Evolutionary conservation across 2,113 vertebrate genomes (phyloP).

Genomic region (Tetrax tetrax): DNA sequence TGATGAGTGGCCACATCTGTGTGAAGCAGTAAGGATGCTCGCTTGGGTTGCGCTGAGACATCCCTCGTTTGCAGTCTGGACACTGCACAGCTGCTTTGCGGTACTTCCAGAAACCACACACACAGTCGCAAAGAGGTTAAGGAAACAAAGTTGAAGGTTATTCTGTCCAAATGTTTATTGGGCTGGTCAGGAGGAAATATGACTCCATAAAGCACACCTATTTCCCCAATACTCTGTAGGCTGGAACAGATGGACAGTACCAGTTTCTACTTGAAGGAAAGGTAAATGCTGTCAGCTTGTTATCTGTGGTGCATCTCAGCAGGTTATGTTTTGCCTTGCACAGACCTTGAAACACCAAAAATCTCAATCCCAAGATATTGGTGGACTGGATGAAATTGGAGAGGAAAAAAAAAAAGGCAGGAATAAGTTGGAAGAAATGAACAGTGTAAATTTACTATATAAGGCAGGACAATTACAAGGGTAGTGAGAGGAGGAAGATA

Average conservation of each 20-base stretch:
- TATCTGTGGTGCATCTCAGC: not conserved
- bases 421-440: not conserved
- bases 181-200: not conserved
- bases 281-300: not conserved
- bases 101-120: not conserved
- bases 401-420: not conserved
- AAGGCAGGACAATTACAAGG: not conserved
- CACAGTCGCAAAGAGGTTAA: not conserved
- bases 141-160: not conserved
- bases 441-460: not conserved
- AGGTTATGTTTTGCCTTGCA: not conserved
- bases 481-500: accelerated
- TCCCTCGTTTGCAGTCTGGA: not conserved
- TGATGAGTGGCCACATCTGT: not conserved
- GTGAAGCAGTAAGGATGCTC: not conserved
- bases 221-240: not conserved
- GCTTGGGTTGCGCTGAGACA: not conserved
- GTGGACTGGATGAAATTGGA: not conserved
- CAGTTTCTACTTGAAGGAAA: not conserved
- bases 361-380: accelerated
- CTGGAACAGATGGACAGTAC: not conserved
- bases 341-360: not conserved
- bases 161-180: not conserved
- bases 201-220: not conserved
- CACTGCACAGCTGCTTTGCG: not conserved